These are phyloP conservation scores for Xylota sylvarum DNA, from an alignment of 2,888 invertebrate genomes.

Conservation along the genomic window DNA sequence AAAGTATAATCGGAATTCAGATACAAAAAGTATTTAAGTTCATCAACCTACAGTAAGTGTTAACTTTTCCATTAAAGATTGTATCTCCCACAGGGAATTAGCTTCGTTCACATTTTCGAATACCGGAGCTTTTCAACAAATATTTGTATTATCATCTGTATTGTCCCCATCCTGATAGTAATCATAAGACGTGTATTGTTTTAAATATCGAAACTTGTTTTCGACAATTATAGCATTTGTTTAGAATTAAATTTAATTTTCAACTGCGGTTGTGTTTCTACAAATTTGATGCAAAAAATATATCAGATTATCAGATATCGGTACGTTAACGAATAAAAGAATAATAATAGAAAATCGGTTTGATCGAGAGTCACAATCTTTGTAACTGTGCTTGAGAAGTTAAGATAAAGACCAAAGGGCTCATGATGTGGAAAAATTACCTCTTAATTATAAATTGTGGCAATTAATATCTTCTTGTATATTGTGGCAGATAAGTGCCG, in stretches of 20 bases:
- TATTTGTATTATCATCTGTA: background rate
- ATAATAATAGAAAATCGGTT: constrained; percentile 24
- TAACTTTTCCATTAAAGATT: constrained; percentile 7
- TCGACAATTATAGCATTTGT: background rate
- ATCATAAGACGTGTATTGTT: constrained; percentile 32
- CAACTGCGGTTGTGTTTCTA: background rate
- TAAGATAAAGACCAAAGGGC: too few relatives aligned
- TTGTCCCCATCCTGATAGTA: constrained; percentile 23
- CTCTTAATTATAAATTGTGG: too few relatives aligned
- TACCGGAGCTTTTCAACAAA: background rate
- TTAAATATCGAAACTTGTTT: constrained; percentile 17
- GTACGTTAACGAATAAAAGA: background rate
- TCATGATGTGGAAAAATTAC: too few relatives aligned
- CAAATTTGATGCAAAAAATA: background rate
- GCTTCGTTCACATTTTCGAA: constrained; percentile 8
- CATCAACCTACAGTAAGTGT: constrained; percentile 38
- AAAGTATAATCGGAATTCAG: constrained; percentile 12
- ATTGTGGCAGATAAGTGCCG: too few relatives aligned
- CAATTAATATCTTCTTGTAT: too few relatives aligned
- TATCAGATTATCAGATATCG: background rate
- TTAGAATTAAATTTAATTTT: background rate
- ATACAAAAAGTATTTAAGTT: constrained; percentile 21
- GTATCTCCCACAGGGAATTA: constrained; percentile 21
- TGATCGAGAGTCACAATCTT: constrained; percentile 18
- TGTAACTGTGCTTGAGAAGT: background rate